Conservation (phyloP, 2,113 vertebrate species). For the Oreamnos americanus region DNA sequence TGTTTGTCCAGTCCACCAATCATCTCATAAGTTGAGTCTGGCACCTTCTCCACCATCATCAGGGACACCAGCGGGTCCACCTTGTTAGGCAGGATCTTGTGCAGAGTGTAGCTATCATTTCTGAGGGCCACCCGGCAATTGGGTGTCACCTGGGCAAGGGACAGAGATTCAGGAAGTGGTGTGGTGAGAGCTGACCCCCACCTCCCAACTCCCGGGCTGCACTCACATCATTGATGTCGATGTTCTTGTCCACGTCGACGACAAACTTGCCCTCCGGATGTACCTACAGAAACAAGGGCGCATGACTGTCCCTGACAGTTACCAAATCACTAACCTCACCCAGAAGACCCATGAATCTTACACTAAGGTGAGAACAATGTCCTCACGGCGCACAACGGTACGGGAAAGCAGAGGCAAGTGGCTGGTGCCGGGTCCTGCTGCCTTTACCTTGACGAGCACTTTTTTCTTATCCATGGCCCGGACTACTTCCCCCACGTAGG, state of each 20-base stretch:
- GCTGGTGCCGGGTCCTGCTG: neutral
- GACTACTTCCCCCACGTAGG: conserved; percentile 97
- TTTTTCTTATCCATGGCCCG: conserved; percentile 99
- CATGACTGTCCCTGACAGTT: neutral
- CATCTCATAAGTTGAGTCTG: conserved; percentile 99
- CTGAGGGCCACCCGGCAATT: conserved; percentile 97
- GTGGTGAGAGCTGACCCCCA: neutral
- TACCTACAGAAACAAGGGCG: conserved; percentile 81
- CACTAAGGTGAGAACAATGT: accelerated
- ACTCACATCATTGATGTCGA: conserved; percentile 98
- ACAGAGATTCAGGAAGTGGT: neutral
- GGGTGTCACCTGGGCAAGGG: conserved; percentile 89
- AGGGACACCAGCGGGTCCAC: conserved; percentile 97
- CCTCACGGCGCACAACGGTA: accelerated
- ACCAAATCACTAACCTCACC: neutral
- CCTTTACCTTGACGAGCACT: conserved; percentile 93
- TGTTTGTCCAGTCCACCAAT: conserved; percentile 98
- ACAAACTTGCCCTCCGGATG: conserved; percentile 99
- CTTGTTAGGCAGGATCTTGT: conserved; percentile 99
- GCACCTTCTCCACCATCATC: conserved; percentile 99
- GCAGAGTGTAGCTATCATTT: conserved; percentile 98
- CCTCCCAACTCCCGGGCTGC: neutral
- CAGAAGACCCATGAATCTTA: neutral
- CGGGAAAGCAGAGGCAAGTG: neutral
- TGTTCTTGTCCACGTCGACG: conserved; percentile 99